These are phyloP conservation scores for Medauroidea extradentata DNA, from an alignment of 1,140 invertebrate genomes.

Conservation along the genomic window DNA sequence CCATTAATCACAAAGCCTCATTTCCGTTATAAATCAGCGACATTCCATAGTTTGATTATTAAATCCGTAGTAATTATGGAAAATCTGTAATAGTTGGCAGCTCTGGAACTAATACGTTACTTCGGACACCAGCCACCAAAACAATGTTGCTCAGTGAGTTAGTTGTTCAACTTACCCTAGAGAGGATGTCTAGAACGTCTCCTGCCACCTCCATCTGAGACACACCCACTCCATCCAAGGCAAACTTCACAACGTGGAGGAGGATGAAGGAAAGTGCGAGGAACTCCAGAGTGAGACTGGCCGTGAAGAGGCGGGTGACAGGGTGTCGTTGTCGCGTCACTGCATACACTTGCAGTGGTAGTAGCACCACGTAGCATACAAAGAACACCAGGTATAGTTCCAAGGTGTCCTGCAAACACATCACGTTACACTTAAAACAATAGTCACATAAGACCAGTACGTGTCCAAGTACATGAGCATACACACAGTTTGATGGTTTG, in stretches of 20 bases:
- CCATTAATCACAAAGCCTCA: too few species aligned
- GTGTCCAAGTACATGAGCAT: too few species aligned
- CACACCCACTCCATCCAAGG: conserved; percentile 82
- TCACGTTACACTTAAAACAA: too few species aligned
- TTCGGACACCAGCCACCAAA: too few species aligned
- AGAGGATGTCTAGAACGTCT: conserved; percentile 87
- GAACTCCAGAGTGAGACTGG: conserved; percentile 79
- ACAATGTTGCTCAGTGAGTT: too few species aligned
- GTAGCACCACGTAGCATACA: conserved; percentile 78
- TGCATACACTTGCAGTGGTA: conserved; percentile 87
- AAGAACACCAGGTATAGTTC: conserved; percentile 90
- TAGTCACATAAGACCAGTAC: too few species aligned
- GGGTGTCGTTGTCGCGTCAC: conserved; percentile 81
- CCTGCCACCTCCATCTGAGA: conserved; percentile 75
- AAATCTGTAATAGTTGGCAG: too few species aligned
- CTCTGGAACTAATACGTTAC: too few species aligned
- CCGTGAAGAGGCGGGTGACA: conserved; percentile 86
- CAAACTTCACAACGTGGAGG: conserved; percentile 84
- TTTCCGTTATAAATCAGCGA: too few species aligned
- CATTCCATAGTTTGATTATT: too few species aligned
- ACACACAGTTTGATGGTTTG: too few species aligned
- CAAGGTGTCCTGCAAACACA: conserved; percentile 64
- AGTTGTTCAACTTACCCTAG: conserved; percentile 58
- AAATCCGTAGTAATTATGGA: too few species aligned
- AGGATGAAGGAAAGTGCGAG: conserved; percentile 80